Evolutionary conservation across 2,888 invertebrate species (phyloP), one percentile per base, ranked within the genome.

Genomic region (Hirtodrosophila confusa): DNA sequence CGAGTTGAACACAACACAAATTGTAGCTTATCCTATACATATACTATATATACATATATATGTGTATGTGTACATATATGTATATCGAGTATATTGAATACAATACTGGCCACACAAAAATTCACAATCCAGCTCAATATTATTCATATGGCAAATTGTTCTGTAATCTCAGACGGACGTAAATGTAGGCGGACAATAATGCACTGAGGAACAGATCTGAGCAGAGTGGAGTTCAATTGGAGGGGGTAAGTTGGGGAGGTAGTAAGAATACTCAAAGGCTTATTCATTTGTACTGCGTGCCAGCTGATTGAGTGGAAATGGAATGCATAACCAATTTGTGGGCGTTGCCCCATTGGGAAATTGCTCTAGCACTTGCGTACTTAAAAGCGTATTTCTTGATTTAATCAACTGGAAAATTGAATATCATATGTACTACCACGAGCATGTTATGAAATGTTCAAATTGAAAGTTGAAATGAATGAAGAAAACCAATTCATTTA

Each of bases 81-180:
- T 35, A 29, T 47, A 45, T 58, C 3, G 11, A 11, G 24, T 36
- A 36, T 5, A 44, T 31, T 7, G 31, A 31, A 31, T 24, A 41
- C 31, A 35, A 10, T 44, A 24, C 17, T 17, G 17, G 17, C 17
- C 29, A 17, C 3, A 33, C n/a, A 33, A 11, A 36, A 4, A 35
- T 10, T 27, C 53, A 44, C n/a, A 29, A 29, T 35, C 11, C 65
- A 41, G 31, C 36, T 55, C 23, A 75, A 65, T 57, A 55, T 58
- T 65, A 65, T 65, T 75, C 68, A 74, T 65, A 75, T 49, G 40
- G 54, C 66, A 54, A 50, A 66, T 58, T 60, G 55, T 58, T 53
- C 53, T 62, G 69, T 56, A 69, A 58, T 65, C 65, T 61, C 54
- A 11, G 50, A 35, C 48, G 56, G 24, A 58, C 39, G 43, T 43